Conservation (phyloP, 2,113 vertebrate species). For the Pipra filicauda region DNA sequence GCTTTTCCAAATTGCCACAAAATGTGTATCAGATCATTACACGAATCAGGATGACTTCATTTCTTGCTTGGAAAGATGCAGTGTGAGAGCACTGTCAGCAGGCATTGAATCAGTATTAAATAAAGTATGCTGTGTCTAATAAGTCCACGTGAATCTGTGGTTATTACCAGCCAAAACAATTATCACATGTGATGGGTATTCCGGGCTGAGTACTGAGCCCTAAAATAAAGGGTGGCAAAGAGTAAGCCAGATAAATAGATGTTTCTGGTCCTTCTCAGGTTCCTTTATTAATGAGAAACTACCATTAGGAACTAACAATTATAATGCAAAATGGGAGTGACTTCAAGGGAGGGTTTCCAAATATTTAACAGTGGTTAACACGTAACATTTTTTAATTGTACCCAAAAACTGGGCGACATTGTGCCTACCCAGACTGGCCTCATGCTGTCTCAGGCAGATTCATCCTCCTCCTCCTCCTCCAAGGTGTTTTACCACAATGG, state of each 20-base stretch:
- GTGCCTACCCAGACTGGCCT: neutral
- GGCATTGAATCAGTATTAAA: constrained; percentile 13
- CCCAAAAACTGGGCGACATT: neutral
- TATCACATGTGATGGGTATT: neutral
- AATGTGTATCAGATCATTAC: neutral
- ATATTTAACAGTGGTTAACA: neutral
- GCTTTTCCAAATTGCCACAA: neutral
- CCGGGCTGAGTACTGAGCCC: neutral
- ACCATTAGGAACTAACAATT: neutral
- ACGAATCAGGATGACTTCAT: neutral
- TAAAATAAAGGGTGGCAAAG: neutral
- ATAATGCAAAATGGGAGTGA: neutral
- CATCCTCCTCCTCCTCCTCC: neutral
- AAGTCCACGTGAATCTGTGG: constrained; percentile 6
- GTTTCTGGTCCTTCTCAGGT: neutral
- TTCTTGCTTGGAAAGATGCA: constrained; percentile 5
- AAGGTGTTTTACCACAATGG: neutral
- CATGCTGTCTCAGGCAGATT: neutral
- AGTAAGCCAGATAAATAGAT: neutral
- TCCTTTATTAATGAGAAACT: neutral
- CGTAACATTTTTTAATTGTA: neutral
- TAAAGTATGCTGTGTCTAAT: neutral
- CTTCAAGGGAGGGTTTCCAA: neutral
- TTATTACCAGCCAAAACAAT: neutral
- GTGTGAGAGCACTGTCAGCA: neutral